Base-by-base conservation (phyloP, 2,888 invertebrate species). In the Morpho helenor region DNA sequence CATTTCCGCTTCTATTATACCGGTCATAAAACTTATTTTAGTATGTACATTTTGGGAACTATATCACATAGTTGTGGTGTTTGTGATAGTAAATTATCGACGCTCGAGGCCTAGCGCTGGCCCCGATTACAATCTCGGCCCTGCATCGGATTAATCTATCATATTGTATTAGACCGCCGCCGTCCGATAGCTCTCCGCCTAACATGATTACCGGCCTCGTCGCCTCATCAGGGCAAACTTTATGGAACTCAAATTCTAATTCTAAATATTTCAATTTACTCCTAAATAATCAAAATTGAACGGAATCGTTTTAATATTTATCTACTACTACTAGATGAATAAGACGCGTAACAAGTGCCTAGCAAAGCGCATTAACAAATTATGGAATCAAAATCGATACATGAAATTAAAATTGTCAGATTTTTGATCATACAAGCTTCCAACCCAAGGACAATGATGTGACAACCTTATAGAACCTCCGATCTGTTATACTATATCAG, bases 71-170 rank as follows among this genome's bases (percentile, higher is more conserved):
- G 45, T 58, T 53, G 31, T 31, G 31, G 31, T 31, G 31, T 31
- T 31, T 31, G 31, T 31, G 42, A 55, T 16, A 16, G 16, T 16
- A 63, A 52, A 63, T 63, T 63, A 63, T 60, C 63, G 61, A 42
- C 46, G 60, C 64, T 56, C 7, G 56, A 52, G 59, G 58, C 55
- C 48, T 42, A 23, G 44, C 43, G 48, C 57, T 55, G 23, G 48
- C 55, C 42, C 49, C 57, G 66, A 66, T 64, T 61, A 61, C 61
- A 62, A 64, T 64, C 66, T 63, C 57, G 56, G 54, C 49, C 40
- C 47, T 46, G 49, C 51, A 64, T 61, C 49, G 54, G 62, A 66
- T 66, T 64, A 66, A 60, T 61, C 61, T 62, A 59, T 61, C 58
- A 61, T 51, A 59, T 59, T 56, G 60, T 60, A 62, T 64, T 57